Evolutionary conservation across 2,113 vertebrate species (phyloP), one percentile per base, ranked within the genome.

Genomic region (Erythrocercus mccallii): DNA sequence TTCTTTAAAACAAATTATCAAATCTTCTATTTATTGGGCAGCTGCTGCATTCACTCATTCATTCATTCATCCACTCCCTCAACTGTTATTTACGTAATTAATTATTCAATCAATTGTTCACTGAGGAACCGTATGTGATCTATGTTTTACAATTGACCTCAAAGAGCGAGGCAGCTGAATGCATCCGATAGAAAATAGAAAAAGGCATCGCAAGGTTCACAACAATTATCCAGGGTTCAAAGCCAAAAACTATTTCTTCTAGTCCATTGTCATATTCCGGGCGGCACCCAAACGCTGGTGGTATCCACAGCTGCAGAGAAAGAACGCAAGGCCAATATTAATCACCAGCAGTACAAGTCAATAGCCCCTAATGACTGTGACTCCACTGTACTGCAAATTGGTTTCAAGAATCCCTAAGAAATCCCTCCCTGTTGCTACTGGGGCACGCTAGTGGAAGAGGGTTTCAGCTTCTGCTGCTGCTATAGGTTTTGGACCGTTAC

Each of bases 101-200:
- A 57, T 87, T 90, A 88, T 81, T 77, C 81, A 88, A 92, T 66
- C 72, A 77, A 35, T 87, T 96, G 56, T 89, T 94, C 70, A 50
- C 76, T 38, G 47, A 90, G 82, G 71, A 48, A 86, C 69, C 9
- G 1, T 81, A 40, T 50, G 57, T 33, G 64, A 65, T 69, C 98
- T 98, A 99, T 76, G 98, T 98, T 95, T 98, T 98, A 94, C 98
- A 98, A 95, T 99, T 99, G 91, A 99, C 99, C 94, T 99, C 99
- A 57, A 99, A 99, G 76, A 99, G 99, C 4, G 99, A 99, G 86
- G 99, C 99, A 48, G 99, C 99, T 62, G 99, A 99, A 76, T 99
- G 99, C 99, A 99, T 99, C 47, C 99, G 98, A 95, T 99, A 99
- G 97, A 99, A 99, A 97, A 99, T 99, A 91, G 98, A 99, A 90